phyloP scores from a whole-genome alignment of 1,140 invertebrate species.

The Solenopsis fugax region DNA sequence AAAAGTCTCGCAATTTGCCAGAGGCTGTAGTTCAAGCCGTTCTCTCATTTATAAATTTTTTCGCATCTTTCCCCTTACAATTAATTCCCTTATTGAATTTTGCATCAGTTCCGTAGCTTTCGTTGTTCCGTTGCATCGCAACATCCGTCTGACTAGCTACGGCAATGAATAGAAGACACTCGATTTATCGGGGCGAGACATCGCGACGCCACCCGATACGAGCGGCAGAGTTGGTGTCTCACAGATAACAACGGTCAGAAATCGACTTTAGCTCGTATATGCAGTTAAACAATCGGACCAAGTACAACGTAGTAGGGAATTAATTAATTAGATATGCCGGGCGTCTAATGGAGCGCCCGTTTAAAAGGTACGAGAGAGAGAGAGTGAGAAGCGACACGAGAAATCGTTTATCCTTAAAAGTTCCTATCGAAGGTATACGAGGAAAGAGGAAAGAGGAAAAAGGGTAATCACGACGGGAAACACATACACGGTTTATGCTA shows the following conservation, averaged over 20 bases:
- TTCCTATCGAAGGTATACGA: slow-evolving; percentile 62
- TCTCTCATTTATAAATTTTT: slow-evolving; percentile 8
- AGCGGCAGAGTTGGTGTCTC: slow-evolving; percentile 24
- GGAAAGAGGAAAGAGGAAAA: slow-evolving; percentile 64
- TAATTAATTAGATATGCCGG: slow-evolving; percentile 66
- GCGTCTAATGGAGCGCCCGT: slow-evolving; percentile 26
- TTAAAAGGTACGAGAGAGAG: slow-evolving; percentile 52
- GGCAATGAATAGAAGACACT: not conserved
- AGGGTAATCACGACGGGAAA: slow-evolving; percentile 70
- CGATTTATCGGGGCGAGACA: slow-evolving; percentile 33
- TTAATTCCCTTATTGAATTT: not conserved
- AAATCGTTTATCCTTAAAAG: slow-evolving; percentile 57
- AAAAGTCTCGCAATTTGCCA: slow-evolving; percentile 8
- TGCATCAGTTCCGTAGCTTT: not conserved
- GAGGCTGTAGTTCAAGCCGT: not conserved
- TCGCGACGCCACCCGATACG: slow-evolving; percentile 17
- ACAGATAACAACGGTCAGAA: slow-evolving; percentile 69
- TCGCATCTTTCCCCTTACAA: not conserved
- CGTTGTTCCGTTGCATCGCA: not conserved
- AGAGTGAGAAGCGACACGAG: slow-evolving; percentile 60
- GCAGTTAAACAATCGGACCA: slow-evolving; percentile 80
- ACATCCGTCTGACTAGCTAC: not conserved
- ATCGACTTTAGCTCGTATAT: slow-evolving; percentile 77
- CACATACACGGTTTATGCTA: slow-evolving; percentile 73
- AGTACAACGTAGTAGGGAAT: slow-evolving; percentile 76